phyloP scores from a whole-genome alignment of 2,797 vertebrate genomes.

The Phalloptychus januarius region DNA sequence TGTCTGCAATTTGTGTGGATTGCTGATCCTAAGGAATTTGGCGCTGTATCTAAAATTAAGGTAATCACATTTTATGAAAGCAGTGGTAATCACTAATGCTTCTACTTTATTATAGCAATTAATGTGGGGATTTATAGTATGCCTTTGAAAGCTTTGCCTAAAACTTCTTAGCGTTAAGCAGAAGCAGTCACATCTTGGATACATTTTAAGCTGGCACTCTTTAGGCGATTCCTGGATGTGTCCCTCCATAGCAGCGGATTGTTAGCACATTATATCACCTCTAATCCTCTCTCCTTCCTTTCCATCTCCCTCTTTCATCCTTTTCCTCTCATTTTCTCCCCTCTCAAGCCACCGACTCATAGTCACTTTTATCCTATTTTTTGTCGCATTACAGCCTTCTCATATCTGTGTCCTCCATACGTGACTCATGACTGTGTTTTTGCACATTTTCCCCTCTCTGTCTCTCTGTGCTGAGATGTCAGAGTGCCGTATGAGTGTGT shows the following conservation, averaged over 20 bases:
- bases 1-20: not conserved
- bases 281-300: conserved; percentile 49
- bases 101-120: conserved; percentile 8
- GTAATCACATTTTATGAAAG: not conserved
- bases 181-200: conserved; percentile 30
- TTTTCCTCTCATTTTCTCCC: conserved; percentile 13
- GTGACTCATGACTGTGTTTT: conserved; percentile 18
- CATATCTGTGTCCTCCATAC: conserved; percentile 11
- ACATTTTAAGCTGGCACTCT: conserved; percentile 41
- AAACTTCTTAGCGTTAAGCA: conserved; percentile 15
- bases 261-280: conserved; percentile 52
- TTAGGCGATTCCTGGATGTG: conserved; percentile 44
- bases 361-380: not conserved
- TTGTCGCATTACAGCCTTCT: not conserved
- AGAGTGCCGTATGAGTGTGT: conserved; percentile 29
- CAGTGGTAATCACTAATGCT: not conserved
- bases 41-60: not conserved
- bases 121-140: not conserved
- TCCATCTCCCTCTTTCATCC: conserved; percentile 16
- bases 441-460: conserved; percentile 9
- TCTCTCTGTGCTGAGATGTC: not conserved
- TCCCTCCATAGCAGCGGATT: conserved; percentile 54
- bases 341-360: conserved; percentile 7
- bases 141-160: not conserved
- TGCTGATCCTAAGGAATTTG: not conserved